These are phyloP conservation scores for Dufourea novaeangliae DNA, from an alignment of 1,140 invertebrate genomes.

Conservation along the genomic window DNA sequence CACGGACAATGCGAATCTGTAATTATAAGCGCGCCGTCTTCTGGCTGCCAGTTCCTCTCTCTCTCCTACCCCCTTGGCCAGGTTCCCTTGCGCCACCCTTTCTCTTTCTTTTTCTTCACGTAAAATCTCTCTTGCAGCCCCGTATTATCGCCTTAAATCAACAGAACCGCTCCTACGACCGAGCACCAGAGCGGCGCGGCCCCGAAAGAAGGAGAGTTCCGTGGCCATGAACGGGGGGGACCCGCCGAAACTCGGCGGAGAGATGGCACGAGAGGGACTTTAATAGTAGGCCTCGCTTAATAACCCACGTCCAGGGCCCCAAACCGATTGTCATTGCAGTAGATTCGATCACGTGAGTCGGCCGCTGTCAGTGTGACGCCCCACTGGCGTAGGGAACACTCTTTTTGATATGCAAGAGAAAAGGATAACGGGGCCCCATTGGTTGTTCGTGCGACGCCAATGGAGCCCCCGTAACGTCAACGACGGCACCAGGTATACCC, in stretches of 20 bases:
- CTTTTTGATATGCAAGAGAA: neutral
- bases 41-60: constrained; percentile 50
- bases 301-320: constrained; percentile 72
- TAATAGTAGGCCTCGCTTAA: constrained; percentile 79
- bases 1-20: constrained; percentile 77
- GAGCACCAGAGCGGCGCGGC: neutral
- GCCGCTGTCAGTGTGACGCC: constrained; percentile 55
- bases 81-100: neutral
- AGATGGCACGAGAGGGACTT: constrained; percentile 65
- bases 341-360: constrained; percentile 75
- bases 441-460: neutral
- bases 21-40: constrained; percentile 76
- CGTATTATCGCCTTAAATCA: constrained; percentile 80
- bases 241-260: constrained; percentile 36
- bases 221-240: constrained; percentile 13
- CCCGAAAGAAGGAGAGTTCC: constrained; percentile 24
- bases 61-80: no score
- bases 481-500: neutral
- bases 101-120: constrained; percentile 68
- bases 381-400: neutral
- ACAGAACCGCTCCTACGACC: constrained; percentile 74
- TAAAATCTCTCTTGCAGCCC: constrained; percentile 75
- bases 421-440: neutral
- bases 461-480: no score
- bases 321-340: constrained; percentile 79